A percentile compares a stretch with the other conserved stretches of the same genome.
These are phyloP conservation scores for Pedionomus torquatus DNA, from an alignment of 2,113 vertebrate species.

Conservation along the genomic window DNA sequence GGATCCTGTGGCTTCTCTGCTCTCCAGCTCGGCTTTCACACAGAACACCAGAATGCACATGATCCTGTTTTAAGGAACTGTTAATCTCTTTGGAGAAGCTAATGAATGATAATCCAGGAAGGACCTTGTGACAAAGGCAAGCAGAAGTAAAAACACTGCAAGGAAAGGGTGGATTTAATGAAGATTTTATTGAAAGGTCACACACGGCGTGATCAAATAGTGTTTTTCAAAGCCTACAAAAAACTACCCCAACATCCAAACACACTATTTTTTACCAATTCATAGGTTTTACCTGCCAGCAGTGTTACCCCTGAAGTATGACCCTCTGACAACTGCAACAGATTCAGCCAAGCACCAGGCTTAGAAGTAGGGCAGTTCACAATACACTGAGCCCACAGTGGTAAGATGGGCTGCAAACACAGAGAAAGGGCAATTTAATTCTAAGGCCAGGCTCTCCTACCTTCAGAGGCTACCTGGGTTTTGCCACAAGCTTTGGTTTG, in stretches of 20 bases:
- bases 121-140: constrained; percentile 33
- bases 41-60: constrained; percentile 29
- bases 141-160: not conserved
- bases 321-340: not conserved
- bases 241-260: not conserved
- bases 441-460: not conserved
- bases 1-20: constrained; percentile 73
- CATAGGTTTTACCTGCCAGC: not conserved
- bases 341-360: fast-evolving
- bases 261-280: not conserved
- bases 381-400: not conserved
- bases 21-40: not conserved
- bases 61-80: constrained; percentile 41
- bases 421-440: not conserved
- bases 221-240: not conserved
- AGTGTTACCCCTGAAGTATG: not conserved
- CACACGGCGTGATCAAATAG: not conserved
- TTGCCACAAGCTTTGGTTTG: not conserved
- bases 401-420: fast-evolving
- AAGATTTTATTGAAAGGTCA: constrained; percentile 4
- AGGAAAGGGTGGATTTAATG: not conserved
- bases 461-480: not conserved
- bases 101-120: constrained; percentile 56
- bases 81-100: constrained; percentile 62
- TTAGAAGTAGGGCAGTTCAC: not conserved